Conservation (phyloP, 1,140 invertebrate genomes). For the Chironomus striatipennis region DNA sequence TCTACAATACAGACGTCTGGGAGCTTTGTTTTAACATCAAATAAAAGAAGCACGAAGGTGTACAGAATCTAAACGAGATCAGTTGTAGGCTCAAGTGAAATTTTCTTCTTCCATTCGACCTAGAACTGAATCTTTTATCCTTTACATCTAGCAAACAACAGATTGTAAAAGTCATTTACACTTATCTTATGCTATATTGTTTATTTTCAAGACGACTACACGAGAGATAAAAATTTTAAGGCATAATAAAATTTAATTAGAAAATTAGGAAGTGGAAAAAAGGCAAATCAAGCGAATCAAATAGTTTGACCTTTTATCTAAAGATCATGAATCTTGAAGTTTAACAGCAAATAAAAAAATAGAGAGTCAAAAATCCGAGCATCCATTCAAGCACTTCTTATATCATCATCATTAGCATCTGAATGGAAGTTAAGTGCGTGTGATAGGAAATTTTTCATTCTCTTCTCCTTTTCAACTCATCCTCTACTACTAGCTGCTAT, state of each 20-base stretch:
- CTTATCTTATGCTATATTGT: too few relatives aligned
- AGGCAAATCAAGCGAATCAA: neutral
- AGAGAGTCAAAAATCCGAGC: neutral
- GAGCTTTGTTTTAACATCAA: too few relatives aligned
- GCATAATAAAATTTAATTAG: constrained; percentile 8
- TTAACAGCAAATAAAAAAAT: neutral
- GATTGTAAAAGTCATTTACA: too few relatives aligned
- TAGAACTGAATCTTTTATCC: too few relatives aligned
- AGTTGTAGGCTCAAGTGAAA: too few relatives aligned
- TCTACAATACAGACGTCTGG: too few relatives aligned
- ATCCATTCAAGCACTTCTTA: neutral
- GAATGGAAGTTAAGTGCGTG: constrained; percentile 1
- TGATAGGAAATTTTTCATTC: neutral
- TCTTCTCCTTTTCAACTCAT: neutral
- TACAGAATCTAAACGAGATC: too few relatives aligned
- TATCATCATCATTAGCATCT: neutral
- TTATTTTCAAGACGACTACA: too few relatives aligned
- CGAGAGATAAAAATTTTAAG: too few relatives aligned
- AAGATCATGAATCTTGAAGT: neutral
- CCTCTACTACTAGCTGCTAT: neutral
- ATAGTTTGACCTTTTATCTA: neutral
- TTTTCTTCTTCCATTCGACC: too few relatives aligned
- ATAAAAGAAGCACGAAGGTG: too few relatives aligned
- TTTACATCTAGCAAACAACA: too few relatives aligned
- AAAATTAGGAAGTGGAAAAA: neutral